Percentiles rank a stretch among this genome's conserved stretches.
Evolutionary conservation across 2,113 vertebrate species (phyloP).

Genomic region (Mastomys coucha): DNA sequence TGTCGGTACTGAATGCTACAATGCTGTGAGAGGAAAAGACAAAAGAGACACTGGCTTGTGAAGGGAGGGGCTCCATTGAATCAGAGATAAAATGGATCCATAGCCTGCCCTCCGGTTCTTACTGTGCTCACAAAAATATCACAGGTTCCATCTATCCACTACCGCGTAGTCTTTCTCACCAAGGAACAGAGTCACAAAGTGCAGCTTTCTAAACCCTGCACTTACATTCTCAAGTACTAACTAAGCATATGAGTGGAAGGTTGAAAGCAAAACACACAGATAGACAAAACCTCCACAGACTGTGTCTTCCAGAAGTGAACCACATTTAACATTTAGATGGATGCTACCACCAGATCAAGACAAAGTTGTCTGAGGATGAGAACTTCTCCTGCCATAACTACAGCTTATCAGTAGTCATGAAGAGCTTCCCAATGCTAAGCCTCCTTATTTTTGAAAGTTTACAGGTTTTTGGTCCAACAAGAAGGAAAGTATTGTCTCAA

Average conservation of each 20-base stretch:
- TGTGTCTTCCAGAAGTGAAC: neutral
- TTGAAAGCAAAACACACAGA: neutral
- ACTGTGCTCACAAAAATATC: neutral
- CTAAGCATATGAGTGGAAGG: neutral
- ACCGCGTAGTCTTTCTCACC: conserved; percentile 3
- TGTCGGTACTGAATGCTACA: neutral
- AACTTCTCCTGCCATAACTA: neutral
- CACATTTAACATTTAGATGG: neutral
- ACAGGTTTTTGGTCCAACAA: neutral
- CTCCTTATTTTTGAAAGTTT: neutral
- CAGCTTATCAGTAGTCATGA: neutral
- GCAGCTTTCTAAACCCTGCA: conserved; percentile 12
- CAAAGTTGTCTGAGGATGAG: neutral
- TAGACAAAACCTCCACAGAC: neutral
- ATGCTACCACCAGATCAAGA: neutral
- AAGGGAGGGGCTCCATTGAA: neutral
- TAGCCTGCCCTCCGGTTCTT: neutral
- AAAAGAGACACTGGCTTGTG: neutral
- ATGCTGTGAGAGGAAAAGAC: neutral
- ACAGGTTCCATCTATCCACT: neutral
- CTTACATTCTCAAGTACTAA: neutral
- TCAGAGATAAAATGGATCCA: neutral
- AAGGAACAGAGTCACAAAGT: neutral
- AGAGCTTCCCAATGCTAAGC: neutral
- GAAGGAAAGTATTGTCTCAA: neutral